Evolutionary conservation across 2,888 invertebrate species (phyloP).

Genomic region (Chaetogeoica ovagalla): DNA sequence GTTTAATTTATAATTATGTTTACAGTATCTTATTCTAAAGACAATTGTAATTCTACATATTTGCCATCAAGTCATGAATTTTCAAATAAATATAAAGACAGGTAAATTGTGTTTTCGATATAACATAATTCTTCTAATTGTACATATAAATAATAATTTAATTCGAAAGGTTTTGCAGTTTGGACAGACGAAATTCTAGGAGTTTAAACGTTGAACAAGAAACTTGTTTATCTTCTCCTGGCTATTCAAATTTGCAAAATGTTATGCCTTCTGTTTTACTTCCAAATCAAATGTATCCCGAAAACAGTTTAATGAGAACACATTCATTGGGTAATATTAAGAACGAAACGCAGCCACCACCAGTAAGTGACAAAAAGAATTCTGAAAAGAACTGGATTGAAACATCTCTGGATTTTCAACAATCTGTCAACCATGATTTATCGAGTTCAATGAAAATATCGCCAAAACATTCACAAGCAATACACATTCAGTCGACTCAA

Average conservation of each 20-base stretch:
- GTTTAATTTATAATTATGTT: background rate
- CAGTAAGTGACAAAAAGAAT: constrained; percentile 56
- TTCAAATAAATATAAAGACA: constrained; percentile 30
- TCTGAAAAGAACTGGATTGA: constrained; percentile 72
- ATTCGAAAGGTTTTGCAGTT: constrained; percentile 64
- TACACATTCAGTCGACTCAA: constrained; percentile 1
- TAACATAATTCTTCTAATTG: background rate
- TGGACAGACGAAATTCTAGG: constrained; percentile 62
- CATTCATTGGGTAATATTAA: constrained; percentile 66
- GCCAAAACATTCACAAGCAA: too few relatives aligned
- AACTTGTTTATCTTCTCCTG: background rate
- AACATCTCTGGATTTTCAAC: constrained; percentile 63
- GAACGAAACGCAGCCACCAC: constrained; percentile 43
- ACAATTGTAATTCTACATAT: constrained; percentile 26
- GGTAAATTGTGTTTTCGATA: constrained; percentile 9
- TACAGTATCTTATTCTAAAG: constrained; percentile 31
- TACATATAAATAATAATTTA: background rate
- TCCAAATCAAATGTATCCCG: constrained; percentile 60
- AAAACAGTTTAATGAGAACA: constrained; percentile 62
- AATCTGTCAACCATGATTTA: constrained; percentile 59
- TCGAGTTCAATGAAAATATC: constrained; percentile 57
- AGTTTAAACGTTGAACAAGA: constrained; percentile 41
- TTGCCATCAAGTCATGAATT: constrained; percentile 19
- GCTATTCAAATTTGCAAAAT: constrained; percentile 11
- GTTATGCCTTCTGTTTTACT: constrained; percentile 56